Evolutionary conservation across 2,888 invertebrate genomes (phyloP), one percentile per base, ranked within the genome.

Genomic region (Drosophila macrospina): DNA sequence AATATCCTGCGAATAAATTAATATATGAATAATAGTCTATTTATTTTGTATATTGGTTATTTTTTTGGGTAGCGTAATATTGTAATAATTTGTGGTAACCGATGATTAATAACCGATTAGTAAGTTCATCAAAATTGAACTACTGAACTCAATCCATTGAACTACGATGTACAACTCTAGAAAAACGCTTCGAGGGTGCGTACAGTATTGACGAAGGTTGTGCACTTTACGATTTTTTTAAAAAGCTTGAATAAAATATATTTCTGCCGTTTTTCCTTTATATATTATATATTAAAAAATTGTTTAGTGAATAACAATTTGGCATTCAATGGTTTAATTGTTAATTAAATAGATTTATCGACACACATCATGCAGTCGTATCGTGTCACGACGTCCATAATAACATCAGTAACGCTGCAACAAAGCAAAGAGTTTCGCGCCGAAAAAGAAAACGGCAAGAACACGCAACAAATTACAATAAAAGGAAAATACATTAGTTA

Each of bases 401-500:
- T 74, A 86, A 78, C 78, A 76, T 54, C 61, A 55, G 44, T 62
- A 78, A 83, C 82, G 86, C 88, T 87, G 74, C 79, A 82, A 82
- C 88, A 87, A 87, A 87, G 88, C 88, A 87, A 74, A 85, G 72
- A 77, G 55, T 84, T 84, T 84, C 83, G 88, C 83, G 83, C 83
- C 83, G 88, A 84, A 84, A 84, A 87, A 52, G 56, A 79, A 79
- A 69, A 82, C 63, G 54, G 69, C 64, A 72, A 76, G 71, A 68
- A 65, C 65, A 76, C 66, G 32, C 50, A 72, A 47, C 48, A 64
- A 70, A 44, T 8, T 32, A 51, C 44, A 26, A 32, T 61, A 66
- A 57, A 68, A 28, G n/a, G 41, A 45, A 54, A 13, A 45, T 37
- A 39, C 13, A 16, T 32, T 54, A 13, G 30, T 54, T 30, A 30